Evolutionary conservation across 2,888 invertebrate genomes (phyloP), one percentile per base, ranked within the genome.

Genomic region (Acleris emargana): DNA sequence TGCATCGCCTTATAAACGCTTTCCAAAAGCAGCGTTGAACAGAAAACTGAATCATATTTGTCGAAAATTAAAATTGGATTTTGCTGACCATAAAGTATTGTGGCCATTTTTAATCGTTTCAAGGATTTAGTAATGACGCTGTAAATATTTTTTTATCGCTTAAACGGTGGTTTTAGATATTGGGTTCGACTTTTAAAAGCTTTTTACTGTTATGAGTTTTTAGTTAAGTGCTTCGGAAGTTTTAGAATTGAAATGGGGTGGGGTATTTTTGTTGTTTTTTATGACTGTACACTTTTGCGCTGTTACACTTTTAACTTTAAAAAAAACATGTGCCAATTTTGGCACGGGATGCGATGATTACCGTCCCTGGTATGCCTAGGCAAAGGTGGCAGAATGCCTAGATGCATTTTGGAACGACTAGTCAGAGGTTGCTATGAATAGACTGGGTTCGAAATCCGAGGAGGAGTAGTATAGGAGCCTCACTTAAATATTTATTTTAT

Each of bases 71-170:
- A 49, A 7, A 32, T 16, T 2, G 13, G 18, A 50, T 17, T 28
- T 38, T 2, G 22, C 18, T 7, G 49, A 25, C 28, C 54, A 50
- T 28, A 50, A 54, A 60, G 38, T 45, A n/a, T 28, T 5, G 43
- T 45, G 43, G 59, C 49, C 32, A 28, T 54, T 64, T 64, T 55
- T 60, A 51, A 64, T 64, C 54, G 50, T 22, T 58, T 28, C 52
- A 18, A 47, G 49, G 47, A 64, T 64, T 64, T 58, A 1, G 28
- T 58, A 53, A 64, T 49, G 20, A 53, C 38, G 53, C n/a, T 42
- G 42, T 64, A 54, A 58, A 64, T 47, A 38, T 64, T 64, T 32
- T 49, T 58, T 64, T 49, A 64, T 64, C 18, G 45, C 22, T 22
- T 28, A 55, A 64, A 60, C 42, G 13, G 64, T 13, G 55, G 42